Evolutionary conservation across 2,888 invertebrate species (phyloP).

Genomic region (Sclerodermus sp.): DNA sequence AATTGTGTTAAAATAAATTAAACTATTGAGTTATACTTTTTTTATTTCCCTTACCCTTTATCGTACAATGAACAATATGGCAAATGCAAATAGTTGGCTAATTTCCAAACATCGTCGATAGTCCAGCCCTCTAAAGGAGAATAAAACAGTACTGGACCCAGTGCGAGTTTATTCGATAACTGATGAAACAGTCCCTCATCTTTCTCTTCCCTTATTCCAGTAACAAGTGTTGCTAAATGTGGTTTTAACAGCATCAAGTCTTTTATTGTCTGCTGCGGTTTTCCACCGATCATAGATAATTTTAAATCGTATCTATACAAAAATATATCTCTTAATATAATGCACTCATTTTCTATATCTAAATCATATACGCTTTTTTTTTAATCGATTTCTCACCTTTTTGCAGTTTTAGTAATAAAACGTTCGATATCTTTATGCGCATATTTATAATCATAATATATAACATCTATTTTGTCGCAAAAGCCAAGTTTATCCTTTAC

Average conservation of each 20-base stretch:
- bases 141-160: constrained; percentile 9
- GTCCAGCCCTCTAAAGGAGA: constrained; percentile 36
- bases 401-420: constrained; percentile 17
- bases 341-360: too few species aligned
- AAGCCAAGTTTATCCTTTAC: constrained; percentile 1
- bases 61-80: constrained; percentile 16
- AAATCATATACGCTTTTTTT: too few species aligned
- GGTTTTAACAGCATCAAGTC: constrained; percentile 17
- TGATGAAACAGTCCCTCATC: constrained; percentile 8
- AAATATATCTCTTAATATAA: too few species aligned
- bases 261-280: constrained; percentile 10
- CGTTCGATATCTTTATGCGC: constrained; percentile 2
- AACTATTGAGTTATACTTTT: too few species aligned
- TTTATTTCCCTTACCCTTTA: too few species aligned
- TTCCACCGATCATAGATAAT: constrained; percentile 8
- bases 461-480: constrained; percentile 10
- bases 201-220: constrained; percentile 19
- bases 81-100: constrained; percentile 30
- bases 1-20: too few species aligned
- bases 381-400: constrained; percentile 18
- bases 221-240: constrained; percentile 27
- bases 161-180: background rate
- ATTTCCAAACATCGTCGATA: constrained; percentile 23
- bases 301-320: constrained; percentile 27
- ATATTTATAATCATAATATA: constrained; percentile 15